These are phyloP conservation scores for Rambutsinella grinnellia DNA, from an alignment of 2,888 invertebrate species.

Conservation along the genomic window DNA sequence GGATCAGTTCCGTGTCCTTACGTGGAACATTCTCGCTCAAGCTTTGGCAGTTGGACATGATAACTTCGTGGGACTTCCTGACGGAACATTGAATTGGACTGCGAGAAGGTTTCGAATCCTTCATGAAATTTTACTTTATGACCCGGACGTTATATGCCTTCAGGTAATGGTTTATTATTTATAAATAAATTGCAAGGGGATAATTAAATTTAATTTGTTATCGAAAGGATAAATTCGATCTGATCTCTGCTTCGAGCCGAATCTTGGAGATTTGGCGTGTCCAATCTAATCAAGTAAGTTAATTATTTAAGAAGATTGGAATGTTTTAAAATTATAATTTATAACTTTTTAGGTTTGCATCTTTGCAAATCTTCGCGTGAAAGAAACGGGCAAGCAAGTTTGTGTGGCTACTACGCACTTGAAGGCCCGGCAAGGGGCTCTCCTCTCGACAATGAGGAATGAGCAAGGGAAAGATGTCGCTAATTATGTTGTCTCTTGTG, in stretches of 20 bases:
- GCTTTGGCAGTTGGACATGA: conserved; percentile 80
- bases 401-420: conserved; percentile 81
- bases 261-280: conserved; percentile 81
- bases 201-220: too few relatives aligned
- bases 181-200: background rate
- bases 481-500: conserved; percentile 62
- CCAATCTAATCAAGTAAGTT: conserved; percentile 78
- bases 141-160: conserved; percentile 80
- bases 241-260: conserved; percentile 74
- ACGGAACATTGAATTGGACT: conserved; percentile 79
- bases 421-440: conserved; percentile 79
- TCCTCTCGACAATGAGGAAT: conserved; percentile 77
- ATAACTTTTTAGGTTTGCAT: conserved; percentile 74
- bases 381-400: conserved; percentile 74
- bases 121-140: conserved; percentile 79
- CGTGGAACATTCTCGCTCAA: conserved; percentile 82
- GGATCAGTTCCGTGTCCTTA: conserved; percentile 74
- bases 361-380: conserved; percentile 73
- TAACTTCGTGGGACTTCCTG: conserved; percentile 80
- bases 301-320: too few relatives aligned
- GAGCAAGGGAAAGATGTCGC: conserved; percentile 78
- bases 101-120: conserved; percentile 77
- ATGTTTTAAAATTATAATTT: too few relatives aligned
- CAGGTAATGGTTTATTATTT: conserved; percentile 72
- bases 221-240: conserved; percentile 75